Evolutionary conservation across 2,113 vertebrate genomes (phyloP), one percentile per base, ranked within the genome.

Genomic region (Tychaedon coryphoeus): DNA sequence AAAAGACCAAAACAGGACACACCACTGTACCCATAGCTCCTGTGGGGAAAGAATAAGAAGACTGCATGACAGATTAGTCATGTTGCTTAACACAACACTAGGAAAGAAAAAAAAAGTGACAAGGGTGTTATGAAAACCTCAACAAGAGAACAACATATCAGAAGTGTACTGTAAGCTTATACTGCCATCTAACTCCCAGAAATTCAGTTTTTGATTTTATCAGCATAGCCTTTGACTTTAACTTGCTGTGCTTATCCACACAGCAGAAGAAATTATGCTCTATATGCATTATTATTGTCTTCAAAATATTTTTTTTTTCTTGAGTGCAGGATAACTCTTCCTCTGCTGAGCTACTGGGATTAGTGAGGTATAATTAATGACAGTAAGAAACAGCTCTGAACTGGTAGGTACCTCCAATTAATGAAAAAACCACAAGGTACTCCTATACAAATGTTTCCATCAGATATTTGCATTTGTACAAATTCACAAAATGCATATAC

Each of bases 181-280:
- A 91, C 73, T 95, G 93, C 93, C 94, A 92, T 34, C 92, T 96
- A 95, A 95, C 84, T 95, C 33, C 48, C 51, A 90, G 42, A 8
- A 94, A 73, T 47, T n/a, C 26, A 10, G 28, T 11, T 82, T 93
- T 93, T 87, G 5, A 51, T 89, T 91, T 92, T 20, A 61, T 82
- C 70, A 91, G 10, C 50, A 48, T 62, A 76, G 77, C 25, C 48
- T 36, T 66, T 75, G 45, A 43, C 48, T 81, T 92, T 50, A 70
- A 50, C 73, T 40, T 79, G 28, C 16, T 92, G 16, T 66, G 42
- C 13, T 70, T 70, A 84, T 31, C 43, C 60, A 48, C 22, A 33
- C 0, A 0, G 33, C 42, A 81, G 84, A 56, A 26, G 19, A 81
- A 90, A 73, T 76, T 42, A 48, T 45, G 23, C 14, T 80, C 7